A percentile compares a stretch with the other conserved stretches of the same genome.
Evolutionary conservation across 2,797 vertebrate genomes (phyloP).

Genomic region (Syngnathus rostellatus): DNA sequence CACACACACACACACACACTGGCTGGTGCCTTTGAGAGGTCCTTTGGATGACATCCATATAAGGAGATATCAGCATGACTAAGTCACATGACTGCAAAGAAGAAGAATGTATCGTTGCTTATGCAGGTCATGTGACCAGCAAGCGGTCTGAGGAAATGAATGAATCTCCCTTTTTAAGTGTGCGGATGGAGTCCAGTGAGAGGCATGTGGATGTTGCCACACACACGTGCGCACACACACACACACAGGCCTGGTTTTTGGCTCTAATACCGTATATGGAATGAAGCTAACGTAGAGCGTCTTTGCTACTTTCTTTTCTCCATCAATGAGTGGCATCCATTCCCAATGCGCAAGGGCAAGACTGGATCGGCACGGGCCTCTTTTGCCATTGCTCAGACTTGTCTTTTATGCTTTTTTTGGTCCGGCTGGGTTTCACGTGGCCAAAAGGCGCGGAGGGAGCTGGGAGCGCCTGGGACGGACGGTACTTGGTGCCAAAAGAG

Average conservation of each 20-base stretch:
- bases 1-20: slow-evolving; percentile 25
- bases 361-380: not conserved
- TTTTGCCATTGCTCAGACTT: slow-evolving; percentile 1
- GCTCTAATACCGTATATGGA: slow-evolving; percentile 62
- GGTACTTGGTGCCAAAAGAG: no score
- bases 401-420: slow-evolving; percentile 24
- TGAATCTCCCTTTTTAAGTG: slow-evolving; percentile 60
- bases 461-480: not conserved
- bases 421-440: slow-evolving; percentile 12
- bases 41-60: slow-evolving; percentile 71
- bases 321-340: slow-evolving; percentile 9
- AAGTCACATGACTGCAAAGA: slow-evolving; percentile 64
- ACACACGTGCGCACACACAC: slow-evolving; percentile 34
- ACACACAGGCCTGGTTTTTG: slow-evolving; percentile 40
- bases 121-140: slow-evolving; percentile 59
- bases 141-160: slow-evolving; percentile 50
- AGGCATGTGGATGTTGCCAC: slow-evolving; percentile 19
- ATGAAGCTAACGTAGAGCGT: slow-evolving; percentile 57
- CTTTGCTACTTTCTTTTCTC: slow-evolving; percentile 15
- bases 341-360: not conserved
- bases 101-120: slow-evolving; percentile 25
- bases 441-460: not conserved
- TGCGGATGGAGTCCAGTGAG: slow-evolving; percentile 15
- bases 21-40: slow-evolving; percentile 64
- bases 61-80: slow-evolving; percentile 62